Evolutionary conservation across 1,140 invertebrate species (phyloP).

Genomic region (Bombus terrestris): DNA sequence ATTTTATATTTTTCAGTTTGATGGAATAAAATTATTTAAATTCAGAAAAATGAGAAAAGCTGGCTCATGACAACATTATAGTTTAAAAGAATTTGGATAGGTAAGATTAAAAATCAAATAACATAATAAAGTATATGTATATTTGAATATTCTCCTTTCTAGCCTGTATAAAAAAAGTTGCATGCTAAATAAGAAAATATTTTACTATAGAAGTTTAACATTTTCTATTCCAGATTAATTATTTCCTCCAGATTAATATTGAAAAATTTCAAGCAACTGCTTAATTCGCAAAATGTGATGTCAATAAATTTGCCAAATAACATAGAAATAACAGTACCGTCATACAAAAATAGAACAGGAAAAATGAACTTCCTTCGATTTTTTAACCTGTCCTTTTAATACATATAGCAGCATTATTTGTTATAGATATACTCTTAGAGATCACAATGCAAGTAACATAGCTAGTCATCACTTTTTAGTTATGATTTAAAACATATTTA

Average conservation of each 20-base stretch:
- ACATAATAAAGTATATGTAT: not conserved
- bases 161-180: not conserved
- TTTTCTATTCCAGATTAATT: conserved; percentile 13
- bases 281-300: conserved; percentile 53
- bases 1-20: conserved; percentile 54
- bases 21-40: conserved; percentile 51
- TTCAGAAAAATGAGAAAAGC: conserved; percentile 45
- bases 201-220: conserved; percentile 7
- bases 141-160: not conserved
- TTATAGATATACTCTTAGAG: conserved; percentile 56
- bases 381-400: conserved; percentile 49
- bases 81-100: conserved; percentile 48
- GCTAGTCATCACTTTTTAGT: conserved; percentile 55
- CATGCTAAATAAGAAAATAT: not conserved
- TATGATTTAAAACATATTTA: conserved; percentile 35
- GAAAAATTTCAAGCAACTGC: conserved; percentile 39
- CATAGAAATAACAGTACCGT: conserved; percentile 47
- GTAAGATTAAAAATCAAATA: conserved; percentile 33
- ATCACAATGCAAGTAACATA: conserved; percentile 58
- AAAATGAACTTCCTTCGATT: conserved; percentile 46
- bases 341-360: conserved; percentile 45
- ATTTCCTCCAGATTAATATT: conserved; percentile 58
- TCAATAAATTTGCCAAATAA: conserved; percentile 67
- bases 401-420: conserved; percentile 47
- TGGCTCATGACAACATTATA: conserved; percentile 49